Evolutionary conservation across 1,140 invertebrate species (phyloP), one percentile per base, ranked within the genome.

Genomic region (Maconellicoccus hirsutus): DNA sequence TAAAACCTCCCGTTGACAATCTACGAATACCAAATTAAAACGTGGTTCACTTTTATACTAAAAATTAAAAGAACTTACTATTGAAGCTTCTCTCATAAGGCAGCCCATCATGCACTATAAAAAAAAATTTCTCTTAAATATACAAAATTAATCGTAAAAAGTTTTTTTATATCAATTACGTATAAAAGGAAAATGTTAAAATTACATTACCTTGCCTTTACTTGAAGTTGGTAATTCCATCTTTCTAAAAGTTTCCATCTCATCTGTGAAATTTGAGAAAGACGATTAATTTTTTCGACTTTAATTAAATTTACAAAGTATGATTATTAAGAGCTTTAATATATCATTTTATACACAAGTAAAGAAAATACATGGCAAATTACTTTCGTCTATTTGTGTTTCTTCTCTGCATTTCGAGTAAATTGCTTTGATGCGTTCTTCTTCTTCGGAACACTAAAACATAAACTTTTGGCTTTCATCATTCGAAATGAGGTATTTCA

Each of bases 31-130:
- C 8, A 22, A 8, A 19, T 27, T 26, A 22, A 10, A 22, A 66
- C 10, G 22, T 8, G 3, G 29, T 33, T 33, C 12, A 33, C 12
- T 33, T 33, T 33, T 33, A 3, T 6, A 33, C 12, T 33, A 66
- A 66, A 27, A 22, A 22, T 66, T 19, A 6, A 70, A 70, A 12
- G 1, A 1, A 70, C 72, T 72, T 69, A 72, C 72, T n/a, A 74
- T 71, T 0, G 70, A 70, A 16, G 71, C 73, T 72, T 74, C 71
- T 72, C 70, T 72, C 73, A 74, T 74, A 25, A 74, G 19, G 66
- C 73, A 74, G 1, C 71, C 73, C 73, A 74, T 74, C 73, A 74
- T 74, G 33, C 73, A 74, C 70, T 74, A n/a, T n/a, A 72, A 71
- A 25, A 19, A 42, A 70, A 63, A 71, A 25, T 59, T 10, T 6